Evolutionary conservation across 2,113 vertebrate genomes (phyloP).

Genomic region (Rissa tridactyla): DNA sequence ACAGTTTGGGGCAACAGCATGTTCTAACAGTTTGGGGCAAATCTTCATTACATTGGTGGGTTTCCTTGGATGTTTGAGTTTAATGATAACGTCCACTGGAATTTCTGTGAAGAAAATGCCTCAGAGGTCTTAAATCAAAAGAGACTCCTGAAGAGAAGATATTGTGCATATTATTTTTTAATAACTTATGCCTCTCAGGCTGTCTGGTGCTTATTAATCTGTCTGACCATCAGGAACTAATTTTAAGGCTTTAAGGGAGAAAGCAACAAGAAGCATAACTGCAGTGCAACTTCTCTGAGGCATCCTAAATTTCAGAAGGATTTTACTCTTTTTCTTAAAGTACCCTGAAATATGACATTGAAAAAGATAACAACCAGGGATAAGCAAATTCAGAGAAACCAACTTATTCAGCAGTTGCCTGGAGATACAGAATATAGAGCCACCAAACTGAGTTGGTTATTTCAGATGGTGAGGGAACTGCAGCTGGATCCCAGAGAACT

Average conservation of each 20-base stretch:
- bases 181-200: not conserved
- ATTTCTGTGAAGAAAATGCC: not conserved
- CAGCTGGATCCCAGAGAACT: not conserved
- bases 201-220: constrained; percentile 10
- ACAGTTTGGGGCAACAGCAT: not conserved
- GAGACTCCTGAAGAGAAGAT: not conserved
- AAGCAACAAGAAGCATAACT: not conserved
- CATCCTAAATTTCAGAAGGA: not conserved
- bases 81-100: not conserved
- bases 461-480: not conserved
- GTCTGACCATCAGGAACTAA: constrained; percentile 18
- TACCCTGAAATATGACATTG: not conserved
- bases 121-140: not conserved
- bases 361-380: not conserved
- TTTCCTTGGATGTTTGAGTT: not conserved
- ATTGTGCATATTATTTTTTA: not conserved
- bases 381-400: not conserved
- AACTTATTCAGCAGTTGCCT: not conserved
- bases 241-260: not conserved
- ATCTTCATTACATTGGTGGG: not conserved
- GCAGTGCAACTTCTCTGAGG: not conserved
- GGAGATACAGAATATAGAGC: not conserved
- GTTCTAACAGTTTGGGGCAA: not conserved
- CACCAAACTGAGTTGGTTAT: not conserved
- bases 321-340: not conserved